These are phyloP conservation scores for Schizopygopsis pylzovi DNA, from an alignment of 2,797 vertebrate species.

Conservation along the genomic window DNA sequence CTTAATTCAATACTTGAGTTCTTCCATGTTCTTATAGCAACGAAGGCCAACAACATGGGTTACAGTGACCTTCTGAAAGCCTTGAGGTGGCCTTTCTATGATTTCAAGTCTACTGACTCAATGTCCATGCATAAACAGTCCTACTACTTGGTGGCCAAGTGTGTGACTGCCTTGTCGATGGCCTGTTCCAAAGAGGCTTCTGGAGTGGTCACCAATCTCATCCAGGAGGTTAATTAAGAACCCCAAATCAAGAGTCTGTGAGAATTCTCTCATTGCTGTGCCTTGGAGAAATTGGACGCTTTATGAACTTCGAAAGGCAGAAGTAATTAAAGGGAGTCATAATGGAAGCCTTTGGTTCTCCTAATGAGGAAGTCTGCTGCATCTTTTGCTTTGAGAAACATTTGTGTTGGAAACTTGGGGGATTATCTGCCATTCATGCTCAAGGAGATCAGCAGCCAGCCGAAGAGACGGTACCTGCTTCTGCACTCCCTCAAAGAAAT, in stretches of 20 bases:
- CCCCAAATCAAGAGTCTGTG: constrained; percentile 72
- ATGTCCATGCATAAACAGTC: constrained; percentile 83
- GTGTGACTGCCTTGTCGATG: constrained; percentile 84
- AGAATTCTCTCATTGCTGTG: constrained; percentile 89
- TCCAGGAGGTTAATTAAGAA: constrained; percentile 82
- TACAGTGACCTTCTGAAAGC: constrained; percentile 83
- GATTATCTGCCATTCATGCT: constrained; percentile 92
- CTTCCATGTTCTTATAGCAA: constrained; percentile 83
- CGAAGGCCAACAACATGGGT: constrained; percentile 74
- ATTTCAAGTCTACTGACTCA: not conserved
- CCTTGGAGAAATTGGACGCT: constrained; percentile 89
- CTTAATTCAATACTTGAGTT: constrained; percentile 84
- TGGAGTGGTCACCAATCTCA: constrained; percentile 76
- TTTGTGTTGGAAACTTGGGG: constrained; percentile 84
- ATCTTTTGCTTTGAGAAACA: constrained; percentile 86
- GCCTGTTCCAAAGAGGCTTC: constrained; percentile 86
- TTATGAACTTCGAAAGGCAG: constrained; percentile 80
- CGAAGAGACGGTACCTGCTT: constrained; percentile 90
- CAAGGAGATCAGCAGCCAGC: constrained; percentile 86
- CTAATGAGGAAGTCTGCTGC: constrained; percentile 90
- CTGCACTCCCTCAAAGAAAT: constrained; percentile 92
- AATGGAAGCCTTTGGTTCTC: constrained; percentile 87
- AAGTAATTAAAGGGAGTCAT: constrained; percentile 87
- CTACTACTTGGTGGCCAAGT: constrained; percentile 85
- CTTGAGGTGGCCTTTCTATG: constrained; percentile 81